Conservation (phyloP, 2,888 invertebrate genomes). For the Chrysina gloriosa region DNA sequence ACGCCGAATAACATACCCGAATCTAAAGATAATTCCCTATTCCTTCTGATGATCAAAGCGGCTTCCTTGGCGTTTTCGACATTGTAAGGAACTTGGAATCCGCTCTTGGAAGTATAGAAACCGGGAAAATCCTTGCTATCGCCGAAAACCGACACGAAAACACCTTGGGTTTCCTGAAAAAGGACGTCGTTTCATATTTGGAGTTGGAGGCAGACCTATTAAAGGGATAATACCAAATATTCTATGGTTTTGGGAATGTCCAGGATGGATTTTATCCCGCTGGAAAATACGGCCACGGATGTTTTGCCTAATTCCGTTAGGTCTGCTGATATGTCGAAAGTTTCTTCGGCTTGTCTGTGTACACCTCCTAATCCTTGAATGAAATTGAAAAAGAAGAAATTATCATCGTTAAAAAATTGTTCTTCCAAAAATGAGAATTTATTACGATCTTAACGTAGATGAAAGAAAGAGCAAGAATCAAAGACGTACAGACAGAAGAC, state of each 20-base stretch:
- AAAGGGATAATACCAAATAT: conserved; percentile 79
- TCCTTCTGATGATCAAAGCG: conserved; percentile 75
- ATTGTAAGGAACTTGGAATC: conserved; percentile 77
- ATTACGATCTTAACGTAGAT: too few species aligned
- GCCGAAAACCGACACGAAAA: conserved; percentile 86
- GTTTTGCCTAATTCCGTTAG: conserved; percentile 89
- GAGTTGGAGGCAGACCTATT: neutral
- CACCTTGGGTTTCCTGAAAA: conserved; percentile 91
- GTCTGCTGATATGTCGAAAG: conserved; percentile 95
- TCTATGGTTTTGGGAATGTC: conserved; percentile 96
- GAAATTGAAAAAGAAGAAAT: too few species aligned
- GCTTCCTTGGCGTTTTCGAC: conserved; percentile 74
- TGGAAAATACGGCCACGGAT: conserved; percentile 90
- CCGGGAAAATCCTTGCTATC: conserved; percentile 86
- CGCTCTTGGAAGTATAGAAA: conserved; percentile 88
- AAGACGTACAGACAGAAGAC: neutral
- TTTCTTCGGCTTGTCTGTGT: conserved; percentile 87
- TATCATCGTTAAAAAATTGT: too few species aligned
- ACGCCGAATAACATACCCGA: conserved; percentile 90
- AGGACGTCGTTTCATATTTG: neutral
- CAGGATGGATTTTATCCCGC: conserved; percentile 96
- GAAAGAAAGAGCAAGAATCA: neutral
- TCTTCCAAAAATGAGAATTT: too few species aligned
- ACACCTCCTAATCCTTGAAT: conserved; percentile 85
- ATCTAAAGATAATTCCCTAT: conserved; percentile 62